These are phyloP conservation scores for Oreonectes daqikongensis DNA, from an alignment of 2,797 vertebrate genomes.

Conservation along the genomic window DNA sequence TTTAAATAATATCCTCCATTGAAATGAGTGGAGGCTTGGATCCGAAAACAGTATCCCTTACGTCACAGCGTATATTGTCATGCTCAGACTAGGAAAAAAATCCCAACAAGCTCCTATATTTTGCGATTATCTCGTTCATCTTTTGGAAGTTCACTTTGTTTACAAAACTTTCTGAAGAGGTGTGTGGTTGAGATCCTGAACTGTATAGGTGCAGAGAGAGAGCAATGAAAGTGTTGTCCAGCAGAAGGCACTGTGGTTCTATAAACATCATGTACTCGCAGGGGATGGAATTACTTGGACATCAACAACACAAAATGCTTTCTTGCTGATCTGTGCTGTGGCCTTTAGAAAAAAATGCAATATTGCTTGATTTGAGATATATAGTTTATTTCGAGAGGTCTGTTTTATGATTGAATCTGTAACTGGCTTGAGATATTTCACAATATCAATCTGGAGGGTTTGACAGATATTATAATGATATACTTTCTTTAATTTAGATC, in stretches of 20 bases:
- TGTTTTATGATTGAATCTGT: neutral
- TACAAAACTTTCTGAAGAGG: neutral
- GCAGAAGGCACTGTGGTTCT: constrained; percentile 54
- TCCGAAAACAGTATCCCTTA: too few species aligned
- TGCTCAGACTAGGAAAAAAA: too few species aligned
- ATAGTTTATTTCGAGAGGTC: neutral
- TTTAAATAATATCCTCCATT: too few species aligned
- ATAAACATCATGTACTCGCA: neutral
- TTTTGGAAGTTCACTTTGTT: too few species aligned
- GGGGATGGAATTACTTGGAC: constrained; percentile 11
- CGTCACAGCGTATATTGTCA: too few species aligned
- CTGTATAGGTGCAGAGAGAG: neutral
- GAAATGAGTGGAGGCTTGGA: too few species aligned
- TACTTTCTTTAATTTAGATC: too few species aligned
- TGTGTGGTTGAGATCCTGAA: neutral
- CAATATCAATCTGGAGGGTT: neutral
- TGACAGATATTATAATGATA: neutral
- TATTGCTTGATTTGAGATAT: neutral
- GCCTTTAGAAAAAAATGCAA: neutral
- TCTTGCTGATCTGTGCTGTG: neutral
- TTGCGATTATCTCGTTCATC: too few species aligned
- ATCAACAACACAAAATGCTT: neutral
- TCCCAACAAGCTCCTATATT: too few species aligned
- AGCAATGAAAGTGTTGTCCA: constrained; percentile 22
- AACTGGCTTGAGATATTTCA: neutral